These are phyloP conservation scores for Pachyrhynchus sulphureomaculatus DNA, from an alignment of 1,140 invertebrate species.

Conservation along the genomic window DNA sequence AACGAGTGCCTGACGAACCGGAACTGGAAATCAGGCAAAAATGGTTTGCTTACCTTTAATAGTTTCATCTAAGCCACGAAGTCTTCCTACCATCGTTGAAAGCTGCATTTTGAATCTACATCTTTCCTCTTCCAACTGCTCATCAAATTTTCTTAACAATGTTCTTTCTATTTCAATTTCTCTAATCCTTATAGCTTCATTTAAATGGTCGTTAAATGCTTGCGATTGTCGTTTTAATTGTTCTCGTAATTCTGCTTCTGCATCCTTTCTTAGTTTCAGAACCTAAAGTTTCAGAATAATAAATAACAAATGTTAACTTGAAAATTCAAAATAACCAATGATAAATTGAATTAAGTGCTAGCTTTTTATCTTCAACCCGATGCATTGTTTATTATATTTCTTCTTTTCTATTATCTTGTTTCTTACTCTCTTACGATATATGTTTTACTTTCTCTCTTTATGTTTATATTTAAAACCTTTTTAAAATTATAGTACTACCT, in stretches of 20 bases:
- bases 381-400: too few relatives aligned
- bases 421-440: too few relatives aligned
- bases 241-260: slow-evolving; percentile 72
- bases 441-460: too few relatives aligned
- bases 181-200: slow-evolving; percentile 70
- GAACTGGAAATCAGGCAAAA: too few relatives aligned
- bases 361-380: background rate
- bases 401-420: too few relatives aligned
- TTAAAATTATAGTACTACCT: too few relatives aligned
- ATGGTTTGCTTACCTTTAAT: slow-evolving; percentile 84
- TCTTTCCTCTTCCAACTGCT: slow-evolving; percentile 68
- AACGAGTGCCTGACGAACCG: too few relatives aligned
- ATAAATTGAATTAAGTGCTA: background rate
- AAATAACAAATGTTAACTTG: slow-evolving; percentile 34
- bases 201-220: slow-evolving; percentile 80
- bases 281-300: slow-evolving; percentile 53
- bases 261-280: slow-evolving; percentile 61
- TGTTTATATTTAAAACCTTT: too few relatives aligned
- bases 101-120: slow-evolving; percentile 75
- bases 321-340: too few relatives aligned
- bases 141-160: slow-evolving; percentile 66
- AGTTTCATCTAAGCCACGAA: slow-evolving; percentile 85
- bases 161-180: slow-evolving; percentile 67
- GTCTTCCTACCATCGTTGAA: slow-evolving; percentile 75
- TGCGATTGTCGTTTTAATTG: slow-evolving; percentile 79